Evolutionary conservation across 2,113 vertebrate genomes (phyloP).

Genomic region (Dromaius novaehollandiae): DNA sequence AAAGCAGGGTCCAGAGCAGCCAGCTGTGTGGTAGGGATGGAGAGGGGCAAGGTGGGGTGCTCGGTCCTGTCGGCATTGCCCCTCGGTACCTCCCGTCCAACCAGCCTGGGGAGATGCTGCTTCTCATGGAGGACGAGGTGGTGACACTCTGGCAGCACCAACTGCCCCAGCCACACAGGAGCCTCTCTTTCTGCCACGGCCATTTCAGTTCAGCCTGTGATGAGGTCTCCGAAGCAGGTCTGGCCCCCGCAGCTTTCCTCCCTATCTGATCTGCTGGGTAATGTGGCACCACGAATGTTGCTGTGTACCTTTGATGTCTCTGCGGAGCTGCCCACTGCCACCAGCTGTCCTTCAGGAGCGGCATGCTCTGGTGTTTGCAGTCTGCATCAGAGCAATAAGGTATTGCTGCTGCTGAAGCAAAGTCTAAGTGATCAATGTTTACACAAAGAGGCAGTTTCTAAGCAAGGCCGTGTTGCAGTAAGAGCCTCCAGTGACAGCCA

Average conservation of each 20-base stretch:
- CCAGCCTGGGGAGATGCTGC: background rate
- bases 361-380: background rate
- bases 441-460: background rate
- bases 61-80: too few species aligned
- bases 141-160: background rate
- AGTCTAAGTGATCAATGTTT: too few species aligned
- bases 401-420: background rate
- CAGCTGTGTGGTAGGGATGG: too few species aligned
- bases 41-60: background rate
- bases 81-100: background rate
- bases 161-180: rapidly evolving
- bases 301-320: background rate
- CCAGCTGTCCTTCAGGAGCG: background rate
- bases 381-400: background rate
- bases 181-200: background rate
- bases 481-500: background rate
- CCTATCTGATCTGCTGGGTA: rapidly evolving
- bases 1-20: background rate
- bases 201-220: background rate
- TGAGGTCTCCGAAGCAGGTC: background rate
- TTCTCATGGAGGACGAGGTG: background rate
- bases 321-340: background rate
- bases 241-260: background rate
- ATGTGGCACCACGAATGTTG: background rate
- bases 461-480: background rate